Base-by-base conservation (phyloP, 2,113 vertebrate genomes). In the Sceloporus tristichus region DNA sequence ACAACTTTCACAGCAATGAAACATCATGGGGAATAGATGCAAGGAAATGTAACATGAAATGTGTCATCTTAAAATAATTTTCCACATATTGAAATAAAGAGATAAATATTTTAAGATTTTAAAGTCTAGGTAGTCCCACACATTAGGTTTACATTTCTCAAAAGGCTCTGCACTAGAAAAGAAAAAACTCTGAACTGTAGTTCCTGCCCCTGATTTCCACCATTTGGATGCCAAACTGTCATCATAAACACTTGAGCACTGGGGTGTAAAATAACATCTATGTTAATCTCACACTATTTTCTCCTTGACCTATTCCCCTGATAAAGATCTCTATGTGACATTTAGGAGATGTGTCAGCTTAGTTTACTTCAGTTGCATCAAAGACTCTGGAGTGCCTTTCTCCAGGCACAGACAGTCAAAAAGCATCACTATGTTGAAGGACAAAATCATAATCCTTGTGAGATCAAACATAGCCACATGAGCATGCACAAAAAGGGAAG, bases 251-350 rank as follows among this genome's bases (percentile, higher is more conserved):
- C 54, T 62, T 65, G 59, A 80, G 38, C 77, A 79, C 78, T 54
- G 91, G 82, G 11, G 62, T 80, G 18, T 89, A 89, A 92, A 93
- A 92, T 82, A 92, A 90, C 85, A 16, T 79, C 34, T 25, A 90
- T 48, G 74, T 79, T 93, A 90, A 91, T 88, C 80, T 92, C 56
- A 82, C 0, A 0, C 71, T 86, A 79, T 94, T 91, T 93, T 94
- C 85, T 90, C 65, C 83, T 87, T 91, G 87, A 89, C 42, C 91
- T 91, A 83, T 84, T 92, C 77, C 85, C 91, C 75, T 76, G 66
- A 78, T 92, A 85, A 90, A 85, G 87, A 89, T 88, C 79, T 85
- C 42, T 10, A 70, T 87, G 54, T 91, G 80, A 90, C 88, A 84
- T 91, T 81, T 90, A 11, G 71, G 40, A n/a, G 18, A 83, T 34